Base-by-base conservation (phyloP, 2,797 vertebrate species). In the Silurus aristotelis region DNA sequence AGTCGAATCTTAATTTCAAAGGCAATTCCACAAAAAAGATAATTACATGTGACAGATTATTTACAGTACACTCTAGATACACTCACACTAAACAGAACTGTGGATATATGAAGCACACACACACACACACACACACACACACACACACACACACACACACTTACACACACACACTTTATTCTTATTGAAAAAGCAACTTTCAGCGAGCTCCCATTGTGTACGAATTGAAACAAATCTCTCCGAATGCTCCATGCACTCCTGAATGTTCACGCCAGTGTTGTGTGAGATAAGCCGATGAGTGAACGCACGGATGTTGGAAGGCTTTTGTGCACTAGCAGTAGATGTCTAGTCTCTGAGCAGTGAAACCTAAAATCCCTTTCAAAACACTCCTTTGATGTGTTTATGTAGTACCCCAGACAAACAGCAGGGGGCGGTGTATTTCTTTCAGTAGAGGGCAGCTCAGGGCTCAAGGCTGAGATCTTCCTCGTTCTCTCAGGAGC, bases 391-490 rank as follows among this genome's bases (percentile, higher is more conserved):
- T 87, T 84, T 87, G 79, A 87, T 84, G 78, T 82, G 5, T 27
- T 25, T 19, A 31, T 82, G 60, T 27, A 2, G 60, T 72, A 22
- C 15, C 48, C 52, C 8, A 20, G 25, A 7, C 60, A 63, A 15
- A 55, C 87, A 78, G 75, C 14, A 86, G 88, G 86, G 87, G 89
- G 87, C 87, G 86, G 72, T 87, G 79, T 82, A 79, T 83, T 86
- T 77, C 82, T 84, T 67, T 38, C 68, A 46, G 52, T 82, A 7
- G 0, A 43, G 48, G 38, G 38, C 67, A 77, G 79, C 66, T 55
- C 79, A 56, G 17, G 55, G 75, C 83, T 75, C 19, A 38, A 68
- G 20, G 60, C 38, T 76, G 72, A 83, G 58, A 67, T 68, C 60
- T 25, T 38, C 64, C 38, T 8, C 25, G 25, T 48, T 20, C 67